phyloP scores from a whole-genome alignment of 2,113 vertebrate species.

The Pseudorectes ferrugineus region DNA sequence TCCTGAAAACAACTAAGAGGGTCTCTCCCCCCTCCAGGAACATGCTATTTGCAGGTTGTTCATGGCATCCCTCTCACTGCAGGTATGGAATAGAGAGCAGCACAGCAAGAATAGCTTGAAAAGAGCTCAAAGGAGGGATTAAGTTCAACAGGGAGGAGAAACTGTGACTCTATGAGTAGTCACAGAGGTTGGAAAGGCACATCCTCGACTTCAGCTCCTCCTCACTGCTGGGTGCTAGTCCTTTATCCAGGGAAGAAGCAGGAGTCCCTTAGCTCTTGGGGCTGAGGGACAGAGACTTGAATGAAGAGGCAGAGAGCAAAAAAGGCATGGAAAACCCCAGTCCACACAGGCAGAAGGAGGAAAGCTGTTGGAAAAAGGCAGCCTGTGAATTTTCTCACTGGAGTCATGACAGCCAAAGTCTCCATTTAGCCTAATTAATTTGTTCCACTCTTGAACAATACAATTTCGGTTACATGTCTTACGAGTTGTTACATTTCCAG shows the following conservation, averaged over 20 bases:
- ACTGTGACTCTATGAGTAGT: not conserved
- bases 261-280: not conserved
- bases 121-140: not conserved
- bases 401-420: not conserved
- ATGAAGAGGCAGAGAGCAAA: not conserved
- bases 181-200: not conserved
- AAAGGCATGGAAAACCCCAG: not conserved
- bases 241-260: not conserved
- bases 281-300: not conserved
- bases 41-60: not conserved
- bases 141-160: not conserved
- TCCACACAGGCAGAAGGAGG: not conserved
- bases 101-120: not conserved
- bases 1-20: not conserved
- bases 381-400: not conserved
- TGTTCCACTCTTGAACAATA: conserved; percentile 37
- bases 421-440: conserved; percentile 43
- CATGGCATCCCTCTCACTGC: not conserved
- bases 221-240: rapidly evolving
- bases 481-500: not conserved
- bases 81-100: not conserved
- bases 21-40: not conserved
- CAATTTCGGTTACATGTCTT: not conserved
- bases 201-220: not conserved
- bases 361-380: not conserved